Percentiles rank a stretch among this genome's conserved stretches.
These are phyloP conservation scores for Gila robusta DNA, from an alignment of 2,797 vertebrate species.

Conservation along the genomic window DNA sequence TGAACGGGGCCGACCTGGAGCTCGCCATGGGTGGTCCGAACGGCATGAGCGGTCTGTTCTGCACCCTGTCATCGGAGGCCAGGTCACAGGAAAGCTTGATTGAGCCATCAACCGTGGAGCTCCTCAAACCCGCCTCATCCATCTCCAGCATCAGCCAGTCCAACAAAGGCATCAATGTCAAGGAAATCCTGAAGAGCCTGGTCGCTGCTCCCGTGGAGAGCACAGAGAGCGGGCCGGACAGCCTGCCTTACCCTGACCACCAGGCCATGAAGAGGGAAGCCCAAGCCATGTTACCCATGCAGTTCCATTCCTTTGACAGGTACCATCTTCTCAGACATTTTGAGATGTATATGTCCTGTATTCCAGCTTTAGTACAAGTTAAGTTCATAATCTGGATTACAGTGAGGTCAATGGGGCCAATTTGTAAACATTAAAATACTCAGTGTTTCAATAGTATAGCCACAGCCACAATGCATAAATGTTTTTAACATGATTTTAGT, in stretches of 20 bases:
- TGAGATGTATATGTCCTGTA: background rate
- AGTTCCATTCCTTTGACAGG: conserved; percentile 99
- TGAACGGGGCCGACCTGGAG: conserved; percentile 88
- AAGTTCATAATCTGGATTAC: background rate
- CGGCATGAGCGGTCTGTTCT: conserved; percentile 84
- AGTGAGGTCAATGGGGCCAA: background rate
- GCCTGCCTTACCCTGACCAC: conserved; percentile 86
- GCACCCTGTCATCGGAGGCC: conserved; percentile 88
- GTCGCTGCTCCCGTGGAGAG: conserved; percentile 91
- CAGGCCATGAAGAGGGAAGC: conserved; percentile 86
- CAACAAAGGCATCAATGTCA: conserved; percentile 93
- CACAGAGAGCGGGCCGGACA: conserved; percentile 86
- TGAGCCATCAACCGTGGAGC: conserved; percentile 79
- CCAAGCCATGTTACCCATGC: conserved; percentile 88
- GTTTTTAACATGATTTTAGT: background rate
- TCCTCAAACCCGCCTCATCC: conserved; percentile 83
- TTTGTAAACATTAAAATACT: background rate
- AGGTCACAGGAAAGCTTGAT: conserved; percentile 87
- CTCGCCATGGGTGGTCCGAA: conserved; percentile 74
- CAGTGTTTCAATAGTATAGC: background rate
- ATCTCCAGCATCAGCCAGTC: conserved; percentile 88
- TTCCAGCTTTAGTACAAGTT: background rate
- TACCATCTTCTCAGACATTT: conserved; percentile 51
- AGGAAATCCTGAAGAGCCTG: conserved; percentile 95
- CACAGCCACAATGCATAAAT: background rate